A percentile compares a stretch with the other conserved stretches of the same genome.
Conservation (phyloP, 2,888 invertebrate species). For the Synanthedon formicaeformis region DNA sequence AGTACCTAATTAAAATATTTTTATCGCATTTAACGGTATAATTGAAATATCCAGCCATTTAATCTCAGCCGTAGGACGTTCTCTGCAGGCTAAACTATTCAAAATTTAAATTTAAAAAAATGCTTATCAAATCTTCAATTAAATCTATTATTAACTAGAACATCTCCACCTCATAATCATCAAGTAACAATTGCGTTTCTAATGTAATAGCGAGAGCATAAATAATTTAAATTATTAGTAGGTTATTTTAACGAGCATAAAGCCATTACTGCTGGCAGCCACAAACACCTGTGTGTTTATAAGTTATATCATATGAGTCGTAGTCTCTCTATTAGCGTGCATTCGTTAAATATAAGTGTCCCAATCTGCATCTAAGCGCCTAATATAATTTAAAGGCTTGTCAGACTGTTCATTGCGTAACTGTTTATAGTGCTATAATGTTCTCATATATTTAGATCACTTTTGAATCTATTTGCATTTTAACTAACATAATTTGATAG, state of each 20-base stretch:
- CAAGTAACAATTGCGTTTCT: slow-evolving; percentile 18
- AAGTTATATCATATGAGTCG: background rate
- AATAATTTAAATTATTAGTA: slow-evolving; percentile 4
- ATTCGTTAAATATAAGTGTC: background rate
- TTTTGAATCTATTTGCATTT: no score
- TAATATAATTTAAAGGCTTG: background rate
- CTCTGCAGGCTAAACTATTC: no score
- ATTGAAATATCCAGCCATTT: no score
- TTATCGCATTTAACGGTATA: no score
- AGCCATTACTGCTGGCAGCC: slow-evolving; percentile 20
- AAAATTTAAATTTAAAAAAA: no score
- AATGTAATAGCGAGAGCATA: slow-evolving; percentile 31
- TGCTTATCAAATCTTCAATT: no score
- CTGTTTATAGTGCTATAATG: background rate
- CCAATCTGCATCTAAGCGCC: background rate
- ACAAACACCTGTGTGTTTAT: slow-evolving; percentile 24
- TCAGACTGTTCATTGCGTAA: background rate
- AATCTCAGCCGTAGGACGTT: no score
- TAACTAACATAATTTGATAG: no score
- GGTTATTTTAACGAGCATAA: slow-evolving; percentile 31
- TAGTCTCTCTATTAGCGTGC: background rate
- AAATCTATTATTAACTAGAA: no score
- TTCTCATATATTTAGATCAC: no score
- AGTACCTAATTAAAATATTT: no score
- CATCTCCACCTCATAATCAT: no score